Percentiles rank a stretch among this genome's conserved stretches.
These are phyloP conservation scores for Suncus etruscus DNA, from an alignment of 2,113 vertebrate species.

Conservation along the genomic window DNA sequence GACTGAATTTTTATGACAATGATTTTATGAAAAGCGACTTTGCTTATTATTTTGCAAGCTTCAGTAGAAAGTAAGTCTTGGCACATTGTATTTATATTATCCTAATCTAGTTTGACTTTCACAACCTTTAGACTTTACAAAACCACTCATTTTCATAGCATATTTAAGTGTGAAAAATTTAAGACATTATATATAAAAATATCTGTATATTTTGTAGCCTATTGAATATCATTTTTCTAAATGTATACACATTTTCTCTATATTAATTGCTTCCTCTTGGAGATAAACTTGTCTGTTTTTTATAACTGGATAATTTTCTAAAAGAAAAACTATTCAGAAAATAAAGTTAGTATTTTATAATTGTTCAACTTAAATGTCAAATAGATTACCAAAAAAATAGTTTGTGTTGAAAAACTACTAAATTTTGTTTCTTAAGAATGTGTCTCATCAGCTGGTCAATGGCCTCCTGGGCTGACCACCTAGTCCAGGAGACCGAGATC, in stretches of 20 bases:
- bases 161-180: slow-evolving; percentile 26
- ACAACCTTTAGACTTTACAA: slow-evolving; percentile 17
- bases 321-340: slow-evolving; percentile 53
- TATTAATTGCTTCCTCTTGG: slow-evolving; percentile 21
- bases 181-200: not conserved
- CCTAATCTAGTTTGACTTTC: slow-evolving; percentile 30
- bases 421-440: slow-evolving; percentile 28
- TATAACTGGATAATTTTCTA: slow-evolving; percentile 19
- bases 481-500: too few species aligned
- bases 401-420: slow-evolving; percentile 19
- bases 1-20: not conserved
- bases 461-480: too few species aligned
- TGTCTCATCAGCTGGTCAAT: slow-evolving; percentile 28
- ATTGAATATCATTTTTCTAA: slow-evolving; percentile 1
- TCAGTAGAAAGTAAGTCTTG: not conserved
- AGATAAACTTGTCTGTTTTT: not conserved
- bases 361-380: slow-evolving; percentile 22
- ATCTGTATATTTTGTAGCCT: slow-evolving; percentile 32
- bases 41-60: slow-evolving; percentile 26
- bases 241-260: not conserved
- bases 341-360: slow-evolving; percentile 11
- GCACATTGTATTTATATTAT: not conserved
- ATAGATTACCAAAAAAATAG: slow-evolving; percentile 38
- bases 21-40: not conserved
- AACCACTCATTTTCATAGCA: not conserved